These are phyloP conservation scores for Eptesicus fuscus DNA, from an alignment of 2,113 vertebrate species.

Conservation along the genomic window DNA sequence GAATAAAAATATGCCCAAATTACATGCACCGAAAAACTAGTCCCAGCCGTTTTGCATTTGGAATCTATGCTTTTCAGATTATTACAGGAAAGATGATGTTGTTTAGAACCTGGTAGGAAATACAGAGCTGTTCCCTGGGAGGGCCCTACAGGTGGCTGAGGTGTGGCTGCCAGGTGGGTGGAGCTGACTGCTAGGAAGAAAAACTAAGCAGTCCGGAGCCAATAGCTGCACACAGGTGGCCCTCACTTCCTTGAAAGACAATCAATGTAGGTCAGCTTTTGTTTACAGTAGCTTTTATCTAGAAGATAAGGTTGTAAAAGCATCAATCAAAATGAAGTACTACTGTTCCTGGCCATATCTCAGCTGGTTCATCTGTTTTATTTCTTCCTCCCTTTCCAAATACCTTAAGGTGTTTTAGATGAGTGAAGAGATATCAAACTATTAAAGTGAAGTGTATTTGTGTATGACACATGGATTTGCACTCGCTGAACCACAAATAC, in stretches of 20 bases:
- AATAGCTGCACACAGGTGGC: background rate
- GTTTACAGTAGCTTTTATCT: slow-evolving; percentile 71
- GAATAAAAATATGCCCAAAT: background rate
- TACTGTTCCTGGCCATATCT: slow-evolving; percentile 57
- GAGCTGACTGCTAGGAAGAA: background rate
- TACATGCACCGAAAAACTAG: background rate
- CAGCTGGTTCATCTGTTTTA: slow-evolving; percentile 65
- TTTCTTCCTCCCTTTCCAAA: slow-evolving; percentile 66
- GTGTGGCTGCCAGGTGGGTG: background rate
- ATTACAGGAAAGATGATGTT: background rate
- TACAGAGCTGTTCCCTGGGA: background rate
- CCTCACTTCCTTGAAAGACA: slow-evolving; percentile 49
- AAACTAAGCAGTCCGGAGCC: slow-evolving; percentile 19
- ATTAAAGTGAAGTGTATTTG: slow-evolving; percentile 23
- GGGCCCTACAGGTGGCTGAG: background rate
- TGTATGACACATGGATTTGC: slow-evolving; percentile 36
- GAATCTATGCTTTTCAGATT: background rate
- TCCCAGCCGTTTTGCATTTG: background rate
- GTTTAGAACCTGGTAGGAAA: background rate
- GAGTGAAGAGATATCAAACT: slow-evolving; percentile 48
- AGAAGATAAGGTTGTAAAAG: slow-evolving; percentile 68
- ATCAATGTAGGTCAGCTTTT: slow-evolving; percentile 64
- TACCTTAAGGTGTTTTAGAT: slow-evolving; percentile 71
- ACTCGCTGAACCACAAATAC: slow-evolving; percentile 29
- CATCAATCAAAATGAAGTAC: slow-evolving; percentile 70